phyloP scores from a whole-genome alignment of 1,140 invertebrate species.

The Drosophila gunungcola region DNA sequence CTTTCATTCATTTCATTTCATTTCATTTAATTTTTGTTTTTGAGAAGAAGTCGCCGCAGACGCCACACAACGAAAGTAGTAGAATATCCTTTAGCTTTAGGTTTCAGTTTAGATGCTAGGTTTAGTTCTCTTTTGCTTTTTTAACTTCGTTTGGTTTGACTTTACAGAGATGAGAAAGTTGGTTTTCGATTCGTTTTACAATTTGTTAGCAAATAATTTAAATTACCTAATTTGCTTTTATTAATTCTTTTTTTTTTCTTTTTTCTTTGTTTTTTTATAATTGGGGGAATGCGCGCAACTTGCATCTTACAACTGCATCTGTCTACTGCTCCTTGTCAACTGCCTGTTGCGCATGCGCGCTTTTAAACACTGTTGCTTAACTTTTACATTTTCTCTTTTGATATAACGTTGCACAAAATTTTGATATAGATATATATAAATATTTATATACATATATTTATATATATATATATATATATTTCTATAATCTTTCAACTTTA shows the following conservation, averaged over 20 bases:
- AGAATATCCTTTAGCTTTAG: conserved; percentile 53
- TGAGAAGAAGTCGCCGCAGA: conserved; percentile 61
- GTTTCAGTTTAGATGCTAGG: conserved; percentile 45
- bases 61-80: conserved; percentile 79
- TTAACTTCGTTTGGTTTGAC: conserved; percentile 27
- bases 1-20: conserved; percentile 30
- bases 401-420: conserved; percentile 82
- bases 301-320: conserved; percentile 20
- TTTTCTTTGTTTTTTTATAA: conserved; percentile 9
- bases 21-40: conserved; percentile 17
- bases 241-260: conserved; percentile 2
- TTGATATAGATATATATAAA: conserved; percentile 57
- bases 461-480: background rate
- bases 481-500: conserved; percentile 59
- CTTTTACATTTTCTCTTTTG: conserved; percentile 61
- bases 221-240: conserved; percentile 50
- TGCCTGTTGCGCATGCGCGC: conserved; percentile 14
- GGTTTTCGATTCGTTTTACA: conserved; percentile 37
- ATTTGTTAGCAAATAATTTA: conserved; percentile 54
- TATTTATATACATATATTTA: conserved; percentile 42
- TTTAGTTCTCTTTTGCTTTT: conserved; percentile 25
- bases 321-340: conserved; percentile 15
- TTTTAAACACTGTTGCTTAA: conserved; percentile 24
- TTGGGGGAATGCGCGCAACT: conserved; percentile 35
- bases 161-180: conserved; percentile 21